phyloP scores from a whole-genome alignment of 1,140 invertebrate species.

The Mya arenaria region DNA sequence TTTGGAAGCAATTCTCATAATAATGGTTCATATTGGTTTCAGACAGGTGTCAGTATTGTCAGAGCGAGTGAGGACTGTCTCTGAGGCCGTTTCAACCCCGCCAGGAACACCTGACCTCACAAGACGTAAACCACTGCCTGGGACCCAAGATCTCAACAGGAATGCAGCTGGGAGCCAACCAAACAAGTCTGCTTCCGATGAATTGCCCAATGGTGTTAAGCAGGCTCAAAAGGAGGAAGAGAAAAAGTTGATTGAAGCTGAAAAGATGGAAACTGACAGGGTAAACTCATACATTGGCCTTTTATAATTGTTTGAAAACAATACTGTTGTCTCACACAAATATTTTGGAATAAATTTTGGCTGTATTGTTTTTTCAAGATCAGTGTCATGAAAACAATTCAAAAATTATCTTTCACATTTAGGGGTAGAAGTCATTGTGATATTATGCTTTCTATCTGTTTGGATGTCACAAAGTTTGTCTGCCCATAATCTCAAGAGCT shows the following conservation, averaged over 20 bases:
- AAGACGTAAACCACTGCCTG: neutral
- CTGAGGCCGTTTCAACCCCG: conserved; percentile 28
- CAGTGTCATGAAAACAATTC: too few species aligned
- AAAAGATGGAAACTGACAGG: conserved; percentile 71
- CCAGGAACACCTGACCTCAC: conserved; percentile 33
- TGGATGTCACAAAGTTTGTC: too few species aligned
- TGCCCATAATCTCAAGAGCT: too few species aligned
- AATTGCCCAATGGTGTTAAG: neutral
- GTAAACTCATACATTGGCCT: too few species aligned
- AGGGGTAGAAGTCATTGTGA: too few species aligned
- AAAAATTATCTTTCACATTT: too few species aligned
- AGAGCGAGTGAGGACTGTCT: conserved; percentile 53
- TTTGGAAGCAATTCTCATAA: too few species aligned
- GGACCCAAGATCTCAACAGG: conserved; percentile 1
- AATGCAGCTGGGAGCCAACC: neutral
- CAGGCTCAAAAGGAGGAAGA: conserved; percentile 26
- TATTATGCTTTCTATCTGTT: too few species aligned
- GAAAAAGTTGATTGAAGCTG: conserved; percentile 73
- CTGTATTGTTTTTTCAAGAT: too few species aligned
- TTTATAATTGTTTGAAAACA: too few species aligned
- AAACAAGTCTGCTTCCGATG: neutral
- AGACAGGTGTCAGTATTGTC: conserved; percentile 70
- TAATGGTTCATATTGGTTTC: neutral
- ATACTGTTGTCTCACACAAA: too few species aligned
- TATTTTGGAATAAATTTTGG: too few species aligned